These are phyloP conservation scores for Plecturocebus donacophilus DNA, from an alignment of 2,113 vertebrate genomes.

Conservation along the genomic window DNA sequence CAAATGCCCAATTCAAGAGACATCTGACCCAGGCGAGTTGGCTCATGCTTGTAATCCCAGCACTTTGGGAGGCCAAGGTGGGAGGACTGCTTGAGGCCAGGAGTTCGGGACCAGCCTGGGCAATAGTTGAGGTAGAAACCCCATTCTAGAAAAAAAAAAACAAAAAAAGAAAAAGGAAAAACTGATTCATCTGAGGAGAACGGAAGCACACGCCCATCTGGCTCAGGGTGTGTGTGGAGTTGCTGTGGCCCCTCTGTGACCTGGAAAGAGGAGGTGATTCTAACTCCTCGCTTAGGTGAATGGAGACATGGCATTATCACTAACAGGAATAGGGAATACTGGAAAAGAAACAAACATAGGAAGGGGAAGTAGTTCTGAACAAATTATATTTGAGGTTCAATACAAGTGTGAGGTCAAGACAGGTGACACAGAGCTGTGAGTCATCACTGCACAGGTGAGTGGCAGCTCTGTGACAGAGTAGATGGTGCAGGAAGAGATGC, in stretches of 20 bases:
- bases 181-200: not conserved
- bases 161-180: not conserved
- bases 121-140: fast-evolving
- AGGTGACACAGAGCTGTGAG: not conserved
- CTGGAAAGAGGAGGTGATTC: not conserved
- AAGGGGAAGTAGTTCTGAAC: not conserved
- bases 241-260: not conserved
- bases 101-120: too few species aligned
- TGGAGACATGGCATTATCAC: not conserved
- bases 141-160: not conserved
- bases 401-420: not conserved
- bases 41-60: too few species aligned
- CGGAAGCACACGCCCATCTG: not conserved
- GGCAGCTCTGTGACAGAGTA: not conserved
- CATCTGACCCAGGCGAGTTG: not conserved
- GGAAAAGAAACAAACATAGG: not conserved
- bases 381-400: not conserved
- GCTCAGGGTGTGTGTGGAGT: not conserved
- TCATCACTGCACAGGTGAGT: not conserved
- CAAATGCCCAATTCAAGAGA: not conserved
- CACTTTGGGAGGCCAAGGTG: too few species aligned
- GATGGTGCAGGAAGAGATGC: not conserved
- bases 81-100: too few species aligned
- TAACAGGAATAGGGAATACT: not conserved
- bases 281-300: not conserved